Evolutionary conservation across 2,888 invertebrate genomes (phyloP), one percentile per base, ranked within the genome.

Genomic region (Hydropsyche betteni): DNA sequence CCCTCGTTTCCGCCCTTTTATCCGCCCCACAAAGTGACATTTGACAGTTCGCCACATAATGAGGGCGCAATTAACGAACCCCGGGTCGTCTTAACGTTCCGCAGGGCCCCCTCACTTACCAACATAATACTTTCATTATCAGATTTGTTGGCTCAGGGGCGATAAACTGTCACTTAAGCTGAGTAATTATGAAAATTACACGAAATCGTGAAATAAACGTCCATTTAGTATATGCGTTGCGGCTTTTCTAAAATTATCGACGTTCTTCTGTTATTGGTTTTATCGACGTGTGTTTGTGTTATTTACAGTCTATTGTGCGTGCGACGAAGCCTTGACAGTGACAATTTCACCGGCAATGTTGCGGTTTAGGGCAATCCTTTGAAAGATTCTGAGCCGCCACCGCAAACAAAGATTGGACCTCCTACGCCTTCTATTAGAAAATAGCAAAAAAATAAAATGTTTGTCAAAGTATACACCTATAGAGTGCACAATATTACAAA

Each of bases 61-160:
- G 74, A 75, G 77, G 77, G 77, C 70, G 77, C 74, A 77, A 77
- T 77, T 77, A 77, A 77, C 77, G 74, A 44, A 74, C 77, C 74
- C 72, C 52, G 71, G 44, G 7, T 44, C 71, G 68, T 76, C 73
- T 69, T 76, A 74, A 74, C 55, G 16, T 16, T 44, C 10, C 44
- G 44, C 24, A 24, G 44, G 44, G 44, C 44, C 44, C 44, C 44
- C 44, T 44, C 50, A 10, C 7, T 72, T 33, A 72, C 36, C 36
- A 58, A 72, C 72, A 58, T 50, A 61, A 72, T 61, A 58, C 72
- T 36, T 58, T 72, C 72, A 61, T 70, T 70, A 70, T 70, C 70
- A 55, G 58, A 38, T 55, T 58, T 61, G 44, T 64, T 64, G 24
- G 64, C 34, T 8, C 44, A 4, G 44, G 44, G 44, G 44, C 44